Evolutionary conservation across 2,797 vertebrate genomes (phyloP).

Genomic region (Danio jaintianensis): DNA sequence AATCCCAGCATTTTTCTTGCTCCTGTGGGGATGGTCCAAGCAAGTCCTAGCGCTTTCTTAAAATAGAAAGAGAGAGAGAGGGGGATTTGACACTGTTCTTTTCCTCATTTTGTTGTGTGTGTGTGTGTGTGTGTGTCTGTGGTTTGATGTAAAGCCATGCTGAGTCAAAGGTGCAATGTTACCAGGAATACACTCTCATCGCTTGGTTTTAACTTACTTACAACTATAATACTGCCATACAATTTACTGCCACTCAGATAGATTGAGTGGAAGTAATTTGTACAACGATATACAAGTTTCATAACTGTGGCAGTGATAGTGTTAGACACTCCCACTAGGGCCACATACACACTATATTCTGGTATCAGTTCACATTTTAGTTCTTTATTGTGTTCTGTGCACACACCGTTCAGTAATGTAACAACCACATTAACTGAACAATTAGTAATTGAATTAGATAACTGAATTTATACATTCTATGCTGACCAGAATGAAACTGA

Average conservation of each 20-base stretch:
- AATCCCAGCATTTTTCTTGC: conserved; percentile 47
- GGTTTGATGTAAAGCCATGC: conserved; percentile 58
- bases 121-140: conserved; percentile 38
- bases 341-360: too few species aligned
- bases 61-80: conserved; percentile 48
- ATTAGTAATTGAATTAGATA: too few species aligned
- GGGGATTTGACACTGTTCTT: conserved; percentile 47
- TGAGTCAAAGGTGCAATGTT: conserved; percentile 57
- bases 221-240: not conserved
- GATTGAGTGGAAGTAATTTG: not conserved
- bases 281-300: not conserved
- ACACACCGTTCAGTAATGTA: too few species aligned
- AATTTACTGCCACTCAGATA: not conserved
- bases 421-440: too few species aligned
- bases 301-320: not conserved
- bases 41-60: conserved; percentile 41
- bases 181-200: conserved; percentile 39
- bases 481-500: too few species aligned
- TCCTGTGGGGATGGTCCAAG: conserved; percentile 43
- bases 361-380: too few species aligned
- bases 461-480: too few species aligned
- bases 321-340: not conserved
- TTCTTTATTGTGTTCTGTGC: too few species aligned
- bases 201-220: conserved; percentile 1
- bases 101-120: conserved; percentile 57